Evolutionary conservation across 92 coral and sea anemone genomes (phyloP).

Genomic region (Paragorgia papillata): DNA sequence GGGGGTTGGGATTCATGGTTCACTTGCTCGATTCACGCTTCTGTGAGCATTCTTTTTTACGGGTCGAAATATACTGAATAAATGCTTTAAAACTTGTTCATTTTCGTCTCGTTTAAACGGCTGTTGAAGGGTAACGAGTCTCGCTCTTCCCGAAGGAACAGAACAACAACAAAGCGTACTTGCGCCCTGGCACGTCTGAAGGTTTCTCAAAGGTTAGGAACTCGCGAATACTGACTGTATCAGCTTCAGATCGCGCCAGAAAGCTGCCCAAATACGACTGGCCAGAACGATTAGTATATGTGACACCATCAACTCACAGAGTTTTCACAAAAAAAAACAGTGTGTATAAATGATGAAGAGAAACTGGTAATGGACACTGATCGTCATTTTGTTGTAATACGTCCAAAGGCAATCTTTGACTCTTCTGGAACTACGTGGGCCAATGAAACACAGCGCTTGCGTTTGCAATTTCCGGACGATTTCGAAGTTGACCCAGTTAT

Average conservation of each 20-base stretch:
- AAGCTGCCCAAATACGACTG: conserved; percentile 70
- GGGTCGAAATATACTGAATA: too few relatives aligned
- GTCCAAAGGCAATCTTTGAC: conserved; percentile 57
- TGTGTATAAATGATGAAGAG: background rate
- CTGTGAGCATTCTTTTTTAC: too few relatives aligned
- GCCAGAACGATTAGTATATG: conserved; percentile 60
- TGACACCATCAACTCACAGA: conserved; percentile 65
- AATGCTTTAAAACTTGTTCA: too few relatives aligned
- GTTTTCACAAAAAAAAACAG: conserved; percentile 39
- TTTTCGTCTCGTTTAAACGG: too few relatives aligned
- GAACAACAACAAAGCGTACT: conserved; percentile 63
- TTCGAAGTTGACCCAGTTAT: conserved; percentile 50
- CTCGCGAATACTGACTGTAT: conserved; percentile 46
- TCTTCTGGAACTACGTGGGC: conserved; percentile 63
- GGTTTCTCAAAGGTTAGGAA: conserved; percentile 51
- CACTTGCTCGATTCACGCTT: too few relatives aligned
- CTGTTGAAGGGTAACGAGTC: too few relatives aligned
- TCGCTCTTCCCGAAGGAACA: too few relatives aligned
- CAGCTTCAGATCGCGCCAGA: conserved; percentile 57
- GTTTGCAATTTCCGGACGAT: conserved; percentile 46
- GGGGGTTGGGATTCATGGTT: too few relatives aligned
- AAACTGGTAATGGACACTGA: conserved; percentile 18
- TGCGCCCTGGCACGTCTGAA: conserved; percentile 66
- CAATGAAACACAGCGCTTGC: conserved; percentile 46
- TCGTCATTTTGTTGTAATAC: conserved; percentile 54